Base-by-base conservation (phyloP, 1,140 invertebrate species). In the Apocrypta bakeri region DNA sequence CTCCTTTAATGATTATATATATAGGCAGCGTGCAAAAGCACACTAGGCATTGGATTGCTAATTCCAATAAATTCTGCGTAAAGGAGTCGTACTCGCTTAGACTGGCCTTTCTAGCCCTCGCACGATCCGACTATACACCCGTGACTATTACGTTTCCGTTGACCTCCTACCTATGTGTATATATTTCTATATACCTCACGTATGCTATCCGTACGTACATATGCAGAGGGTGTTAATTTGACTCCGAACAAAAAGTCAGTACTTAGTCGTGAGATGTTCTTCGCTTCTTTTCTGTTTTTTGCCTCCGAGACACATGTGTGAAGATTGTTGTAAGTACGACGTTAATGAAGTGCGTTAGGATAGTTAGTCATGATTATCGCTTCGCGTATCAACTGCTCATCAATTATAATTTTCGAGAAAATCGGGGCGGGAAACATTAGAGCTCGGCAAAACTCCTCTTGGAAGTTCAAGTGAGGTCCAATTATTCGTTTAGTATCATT, bases 1-100 rank as follows among this genome's bases (percentile, higher is more conserved):
- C 29, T 79, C 81, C 85, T 85, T 86, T 89, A 89, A 88, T 88
- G 86, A 85, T 89, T 88, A 88, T 88, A 87, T 88, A 89, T 86
- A 86, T 84, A 76, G 73, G 77, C 84, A 82, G 81, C 75, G 68
- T 80, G 83, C 81, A 82, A 84, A 86, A 82, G 81, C 83, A 84
- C 64, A 78, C 48, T 78, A 84, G 82, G 83, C 86, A 85, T 88
- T 85, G 87, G 88, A 89, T 89, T 88, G 88, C 88, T 90, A 89
- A 89, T 90, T 89, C 87, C 88, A 89, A 88, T 90, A 90, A 89
- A 90, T 89, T 87, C 82, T 74, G 74, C 82, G 84, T 75, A 77
- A 81, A 83, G 84, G 76, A 81, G 64, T 48, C 85, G 85, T 86
- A 85, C 81, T 80, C 76, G 84, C 83, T 86, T 88, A 86, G 85